phyloP scores from a whole-genome alignment of 2,888 invertebrate genomes.

The Archips crataeganus region DNA sequence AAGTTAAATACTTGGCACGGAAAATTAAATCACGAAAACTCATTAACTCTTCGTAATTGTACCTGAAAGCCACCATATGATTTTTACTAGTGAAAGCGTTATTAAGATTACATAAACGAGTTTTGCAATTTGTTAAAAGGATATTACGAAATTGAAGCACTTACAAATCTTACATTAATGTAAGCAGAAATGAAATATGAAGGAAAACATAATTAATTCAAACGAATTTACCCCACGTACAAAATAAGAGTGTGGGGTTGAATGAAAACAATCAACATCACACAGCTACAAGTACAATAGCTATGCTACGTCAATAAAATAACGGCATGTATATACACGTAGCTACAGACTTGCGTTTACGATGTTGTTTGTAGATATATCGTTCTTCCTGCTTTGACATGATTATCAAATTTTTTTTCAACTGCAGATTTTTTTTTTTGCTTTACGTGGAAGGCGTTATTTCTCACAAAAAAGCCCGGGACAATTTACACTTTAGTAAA shows the following conservation, averaged over 20 bases:
- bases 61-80: slow-evolving; percentile 12
- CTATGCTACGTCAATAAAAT: slow-evolving; percentile 68
- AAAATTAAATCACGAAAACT: slow-evolving; percentile 29
- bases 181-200: slow-evolving; percentile 55
- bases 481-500: not conserved
- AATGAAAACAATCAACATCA: slow-evolving; percentile 55
- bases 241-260: slow-evolving; percentile 50
- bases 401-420: slow-evolving; percentile 1
- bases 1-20: slow-evolving; percentile 18
- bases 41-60: slow-evolving; percentile 27
- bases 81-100: slow-evolving; percentile 7
- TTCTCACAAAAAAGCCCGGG: not conserved
- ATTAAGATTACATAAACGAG: slow-evolving; percentile 1
- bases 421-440: not conserved
- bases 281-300: slow-evolving; percentile 28
- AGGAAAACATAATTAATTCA: slow-evolving; percentile 63
- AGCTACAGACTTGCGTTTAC: not conserved
- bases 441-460: not conserved
- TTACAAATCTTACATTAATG: slow-evolving; percentile 45
- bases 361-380: not conserved
- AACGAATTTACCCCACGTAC: slow-evolving; percentile 50
- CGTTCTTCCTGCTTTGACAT: slow-evolving; percentile 10
- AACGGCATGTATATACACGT: slow-evolving; percentile 45
- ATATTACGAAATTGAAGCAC: slow-evolving; percentile 7
- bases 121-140: not conserved